Base-by-base conservation (phyloP, 2,797 vertebrate genomes). In the Cheirogaleus major region DNA sequence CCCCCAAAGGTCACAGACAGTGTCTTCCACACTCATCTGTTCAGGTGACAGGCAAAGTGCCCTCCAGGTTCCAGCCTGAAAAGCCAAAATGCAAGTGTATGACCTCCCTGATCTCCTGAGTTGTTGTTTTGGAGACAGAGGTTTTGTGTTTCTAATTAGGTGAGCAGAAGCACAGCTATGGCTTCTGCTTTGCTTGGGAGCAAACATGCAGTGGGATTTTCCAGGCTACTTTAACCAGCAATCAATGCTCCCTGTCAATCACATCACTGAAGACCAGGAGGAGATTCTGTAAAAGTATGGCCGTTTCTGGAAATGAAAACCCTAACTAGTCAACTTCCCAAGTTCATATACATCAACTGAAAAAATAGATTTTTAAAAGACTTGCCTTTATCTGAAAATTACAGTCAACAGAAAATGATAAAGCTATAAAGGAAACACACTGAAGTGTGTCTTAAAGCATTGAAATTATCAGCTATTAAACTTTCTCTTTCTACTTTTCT, bases 71-170 rank as follows among this genome's bases (percentile, higher is more conserved):
- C 41, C 45, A 30, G 25, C 30, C 76, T 57, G 23, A 84, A 55
- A 89, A 78, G 45, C 32, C 22, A 89, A 82, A 97, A 82, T 89
- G 7, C 25, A 73, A 82, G 67, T 61, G 2, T 32, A 32, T 65
- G 59, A 67, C 45, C 59, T 87, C 78, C 14, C 55, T 69, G 11
- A 55, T 95, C 82, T 76, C 48, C 50, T 13, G 48, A 81, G 81
- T 18, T 75, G 52, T 35, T 63, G 22, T 48, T 69, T 61, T 57
- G 25, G 43, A 38, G 38, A 75, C 23, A 79, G 52, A 78, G 45
- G 48, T 89, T 93, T 95, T 92, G 55, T 93, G 59, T 93, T 88
- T 86, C 83, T 93, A 38, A 76, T 57, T 79, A 67, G 48, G n/a
- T 86, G 72, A 72, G 45, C 81, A 85, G 38, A 38, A 38, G 11